Base-by-base conservation (phyloP, 2,888 invertebrate species). In the Noctua pronuba region DNA sequence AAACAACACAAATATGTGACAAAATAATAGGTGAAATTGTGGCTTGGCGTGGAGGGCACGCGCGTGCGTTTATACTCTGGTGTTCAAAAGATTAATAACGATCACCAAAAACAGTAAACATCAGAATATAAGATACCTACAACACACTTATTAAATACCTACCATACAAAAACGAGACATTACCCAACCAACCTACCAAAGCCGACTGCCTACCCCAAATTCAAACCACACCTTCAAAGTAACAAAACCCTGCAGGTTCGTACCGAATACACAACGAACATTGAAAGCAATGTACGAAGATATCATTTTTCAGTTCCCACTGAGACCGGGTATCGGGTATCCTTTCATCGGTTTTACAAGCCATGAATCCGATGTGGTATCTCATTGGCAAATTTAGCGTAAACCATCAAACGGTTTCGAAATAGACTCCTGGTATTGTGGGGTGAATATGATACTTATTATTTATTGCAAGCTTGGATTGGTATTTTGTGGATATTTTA, bases 331-430 rank as follows among this genome's bases (percentile, higher is more conserved):
- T 65, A 65, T 41, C 41, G 41, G 87, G 82, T 84, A 87, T 89
- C 90, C 88, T 94, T 94, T 94, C 94, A 94, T 93, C 92, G 91
- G 92, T 92, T 94, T 94, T 94, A 94, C 94, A 94, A 94, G 91
- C 95, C 93, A 94, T 94, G 94, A 94, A 94, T 92, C 92, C 93
- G 93, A 93, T 93, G 91, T 91, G 93, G 91, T 95, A 95, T 94
- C 94, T 94, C 92, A 94, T 94, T 94, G 95, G 94, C 88, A 95
- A 95, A 95, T 95, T 95, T 94, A 95, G 92, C 95, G 95, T 95
- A 91, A 95, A 95, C 92, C 94, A 90, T 93, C 92, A 92, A 90
- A 84, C 86, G 87, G 77, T 85, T 80, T 64, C 70, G 31, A 58
- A 46, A n/a, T 69, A 28, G 13, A 77, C 38, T 90, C 85, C 44